Percentiles rank a stretch among this genome's conserved stretches.
Conservation (phyloP, 1,140 invertebrate genomes). For the Aphelinus atriplicis region DNA sequence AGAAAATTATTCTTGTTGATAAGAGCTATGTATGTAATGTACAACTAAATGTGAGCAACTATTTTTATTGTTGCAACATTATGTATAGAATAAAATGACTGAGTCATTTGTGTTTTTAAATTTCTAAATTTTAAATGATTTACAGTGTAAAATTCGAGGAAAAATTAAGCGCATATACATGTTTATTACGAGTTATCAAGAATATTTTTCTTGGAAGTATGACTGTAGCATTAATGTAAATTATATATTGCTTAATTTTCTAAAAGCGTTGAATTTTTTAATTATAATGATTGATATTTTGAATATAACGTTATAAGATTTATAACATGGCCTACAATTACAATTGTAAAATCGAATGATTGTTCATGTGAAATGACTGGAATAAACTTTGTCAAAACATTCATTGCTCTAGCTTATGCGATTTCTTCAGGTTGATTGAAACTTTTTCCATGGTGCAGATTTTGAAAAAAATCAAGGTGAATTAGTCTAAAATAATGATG, state of each 20-base stretch:
- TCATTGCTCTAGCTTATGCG: too few species aligned
- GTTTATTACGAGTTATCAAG: conserved; percentile 32
- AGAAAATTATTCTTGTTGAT: conserved; percentile 41
- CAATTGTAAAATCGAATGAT: conserved; percentile 36
- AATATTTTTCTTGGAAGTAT: conserved; percentile 33
- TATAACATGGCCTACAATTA: conserved; percentile 39
- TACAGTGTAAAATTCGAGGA: conserved; percentile 20
- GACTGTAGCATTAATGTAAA: conserved; percentile 37
- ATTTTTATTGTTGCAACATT: conserved; percentile 36
- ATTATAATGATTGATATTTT: conserved; percentile 38
- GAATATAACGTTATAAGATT: conserved; percentile 38
- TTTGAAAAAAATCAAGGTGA: too few species aligned
- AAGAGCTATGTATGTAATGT: conserved; percentile 38
- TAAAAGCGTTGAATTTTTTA: conserved; percentile 38
- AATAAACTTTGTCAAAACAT: conserved; percentile 33
- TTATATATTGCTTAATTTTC: conserved; percentile 37
- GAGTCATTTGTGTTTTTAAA: conserved; percentile 41
- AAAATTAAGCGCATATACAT: conserved; percentile 27
- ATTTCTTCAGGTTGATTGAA: neutral
- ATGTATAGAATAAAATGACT: conserved; percentile 39
- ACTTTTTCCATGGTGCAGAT: neutral
- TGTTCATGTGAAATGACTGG: conserved; percentile 38
- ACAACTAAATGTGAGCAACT: conserved; percentile 33
- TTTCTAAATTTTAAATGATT: conserved; percentile 41
- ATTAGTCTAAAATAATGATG: too few species aligned